These are phyloP conservation scores for Aptenodytes patagonicus DNA, from an alignment of 2,113 vertebrate species.

Conservation along the genomic window DNA sequence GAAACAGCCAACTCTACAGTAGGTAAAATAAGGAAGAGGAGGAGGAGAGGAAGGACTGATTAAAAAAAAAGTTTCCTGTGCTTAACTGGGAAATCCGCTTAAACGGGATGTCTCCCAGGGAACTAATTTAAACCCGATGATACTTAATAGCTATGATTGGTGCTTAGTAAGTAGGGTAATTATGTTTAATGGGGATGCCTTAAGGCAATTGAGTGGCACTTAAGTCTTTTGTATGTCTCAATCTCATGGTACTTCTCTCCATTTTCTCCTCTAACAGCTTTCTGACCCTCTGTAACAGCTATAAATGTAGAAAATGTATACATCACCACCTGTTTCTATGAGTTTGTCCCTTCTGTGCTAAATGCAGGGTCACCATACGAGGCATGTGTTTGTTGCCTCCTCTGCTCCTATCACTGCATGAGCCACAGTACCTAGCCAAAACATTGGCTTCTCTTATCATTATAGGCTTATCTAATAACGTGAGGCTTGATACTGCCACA, in stretches of 20 bases:
- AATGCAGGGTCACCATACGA: neutral
- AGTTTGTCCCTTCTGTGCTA: constrained; percentile 38
- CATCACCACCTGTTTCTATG: constrained; percentile 41
- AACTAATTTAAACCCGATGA: constrained; percentile 69
- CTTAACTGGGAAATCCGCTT: constrained; percentile 61
- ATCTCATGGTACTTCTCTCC: constrained; percentile 57
- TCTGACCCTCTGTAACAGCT: constrained; percentile 49
- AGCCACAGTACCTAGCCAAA: constrained; percentile 14
- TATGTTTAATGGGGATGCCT: constrained; percentile 69
- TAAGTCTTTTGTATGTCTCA: constrained; percentile 60
- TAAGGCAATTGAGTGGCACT: constrained; percentile 65
- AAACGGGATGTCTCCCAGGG: constrained; percentile 65
- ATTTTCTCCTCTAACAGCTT: constrained; percentile 59
- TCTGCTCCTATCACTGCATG: neutral
- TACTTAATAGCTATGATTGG: constrained; percentile 69
- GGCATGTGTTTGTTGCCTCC: neutral
- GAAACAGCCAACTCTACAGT: neutral
- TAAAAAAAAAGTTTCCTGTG: constrained; percentile 54
- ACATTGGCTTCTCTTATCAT: constrained; percentile 1
- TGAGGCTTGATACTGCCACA: neutral
- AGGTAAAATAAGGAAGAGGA: constrained; percentile 20
- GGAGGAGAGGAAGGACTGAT: neutral
- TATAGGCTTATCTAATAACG: neutral
- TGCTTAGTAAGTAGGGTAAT: constrained; percentile 70
- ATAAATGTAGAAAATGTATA: constrained; percentile 31